Percentiles rank a stretch among this genome's conserved stretches.
These are phyloP conservation scores for Styela clava DNA, from an alignment of 23 tunicate species.

Conservation along the genomic window DNA sequence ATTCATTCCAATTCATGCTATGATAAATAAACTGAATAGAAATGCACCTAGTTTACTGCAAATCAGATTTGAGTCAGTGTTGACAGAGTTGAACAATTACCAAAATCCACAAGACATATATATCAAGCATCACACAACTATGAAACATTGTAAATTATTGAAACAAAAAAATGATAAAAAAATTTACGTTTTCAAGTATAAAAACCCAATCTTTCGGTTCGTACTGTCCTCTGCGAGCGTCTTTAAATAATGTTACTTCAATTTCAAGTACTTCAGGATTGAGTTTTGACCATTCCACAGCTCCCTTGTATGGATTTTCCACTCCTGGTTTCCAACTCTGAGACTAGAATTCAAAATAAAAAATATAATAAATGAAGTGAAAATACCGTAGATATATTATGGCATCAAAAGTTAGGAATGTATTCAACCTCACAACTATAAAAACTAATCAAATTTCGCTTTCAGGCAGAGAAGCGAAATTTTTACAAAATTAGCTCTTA, in stretches of 20 bases:
- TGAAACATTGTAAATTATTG: too few species aligned
- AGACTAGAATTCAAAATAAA: conserved; percentile 30
- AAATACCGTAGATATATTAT: background rate
- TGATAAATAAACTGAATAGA: too few species aligned
- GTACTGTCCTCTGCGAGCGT: conserved; percentile 22
- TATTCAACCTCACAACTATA: background rate
- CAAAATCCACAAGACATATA: too few species aligned
- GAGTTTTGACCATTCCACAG: conserved; percentile 57
- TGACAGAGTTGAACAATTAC: too few species aligned
- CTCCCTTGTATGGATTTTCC: conserved; percentile 67
- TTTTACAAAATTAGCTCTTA: too few species aligned
- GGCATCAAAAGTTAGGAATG: background rate
- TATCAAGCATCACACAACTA: too few species aligned
- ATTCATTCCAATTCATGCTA: too few species aligned
- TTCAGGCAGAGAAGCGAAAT: too few species aligned
- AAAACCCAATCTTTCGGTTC: conserved; percentile 81
- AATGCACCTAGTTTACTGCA: too few species aligned
- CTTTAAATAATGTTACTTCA: conserved; percentile 55
- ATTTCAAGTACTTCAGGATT: conserved; percentile 54
- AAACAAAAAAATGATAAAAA: too few species aligned
- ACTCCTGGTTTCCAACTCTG: conserved; percentile 86
- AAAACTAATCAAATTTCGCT: conserved; percentile 19
- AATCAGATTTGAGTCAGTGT: too few species aligned
- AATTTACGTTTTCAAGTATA: conserved; percentile 74
- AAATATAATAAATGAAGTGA: too few species aligned